A percentile compares a stretch with the other conserved stretches of the same genome.
Conservation (phyloP, 2,113 vertebrate species). For the Origma solitaria region DNA sequence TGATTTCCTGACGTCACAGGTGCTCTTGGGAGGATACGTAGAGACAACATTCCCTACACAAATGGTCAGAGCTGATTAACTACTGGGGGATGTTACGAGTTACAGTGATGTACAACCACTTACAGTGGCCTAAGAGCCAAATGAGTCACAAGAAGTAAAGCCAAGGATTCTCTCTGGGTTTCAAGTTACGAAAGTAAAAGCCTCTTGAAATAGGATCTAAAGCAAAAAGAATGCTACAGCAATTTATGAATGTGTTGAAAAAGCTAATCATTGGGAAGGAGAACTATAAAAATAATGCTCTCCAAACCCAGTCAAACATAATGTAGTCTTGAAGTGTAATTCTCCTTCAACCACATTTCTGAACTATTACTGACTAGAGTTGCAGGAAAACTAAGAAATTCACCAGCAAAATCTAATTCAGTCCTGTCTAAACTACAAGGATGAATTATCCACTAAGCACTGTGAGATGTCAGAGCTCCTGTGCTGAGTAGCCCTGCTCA, state of each 20-base stretch:
- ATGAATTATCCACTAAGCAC: neutral
- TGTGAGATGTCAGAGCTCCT: neutral
- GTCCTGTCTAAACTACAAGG: neutral
- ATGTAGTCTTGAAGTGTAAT: neutral
- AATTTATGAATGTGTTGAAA: neutral
- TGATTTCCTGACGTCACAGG: neutral
- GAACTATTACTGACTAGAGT: neutral
- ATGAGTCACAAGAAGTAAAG: neutral
- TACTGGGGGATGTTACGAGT: neutral
- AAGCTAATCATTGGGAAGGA: neutral
- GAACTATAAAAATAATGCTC: neutral
- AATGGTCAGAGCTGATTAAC: neutral
- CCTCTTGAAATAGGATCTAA: neutral
- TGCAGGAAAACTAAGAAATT: neutral
- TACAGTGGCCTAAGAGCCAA: neutral
- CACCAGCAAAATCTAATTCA: neutral
- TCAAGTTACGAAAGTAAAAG: constrained; percentile 13
- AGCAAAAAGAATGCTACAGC: neutral
- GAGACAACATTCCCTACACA: neutral
- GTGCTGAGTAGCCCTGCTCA: neutral
- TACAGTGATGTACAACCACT: neutral
- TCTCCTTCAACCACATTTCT: neutral
- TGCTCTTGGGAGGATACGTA: neutral
- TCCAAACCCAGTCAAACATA: neutral
- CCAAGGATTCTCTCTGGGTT: neutral